Evolutionary conservation across 2,797 vertebrate species (phyloP).

Genomic region (Huso huso): DNA sequence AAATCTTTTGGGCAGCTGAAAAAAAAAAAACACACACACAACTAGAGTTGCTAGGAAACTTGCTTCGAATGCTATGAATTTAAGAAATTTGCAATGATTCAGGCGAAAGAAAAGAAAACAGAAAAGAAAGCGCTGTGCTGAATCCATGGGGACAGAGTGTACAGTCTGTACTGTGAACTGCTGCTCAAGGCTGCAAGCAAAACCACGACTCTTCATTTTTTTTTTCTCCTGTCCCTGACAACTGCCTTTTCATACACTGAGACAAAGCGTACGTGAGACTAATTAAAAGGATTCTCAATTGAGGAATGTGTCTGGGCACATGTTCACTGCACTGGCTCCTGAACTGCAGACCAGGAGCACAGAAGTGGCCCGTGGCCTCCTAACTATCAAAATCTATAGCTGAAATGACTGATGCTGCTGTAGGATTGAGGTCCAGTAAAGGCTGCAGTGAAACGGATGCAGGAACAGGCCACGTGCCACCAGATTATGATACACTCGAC

Average conservation of each 20-base stretch:
- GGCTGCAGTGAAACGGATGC: no score
- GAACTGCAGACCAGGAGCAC: no score
- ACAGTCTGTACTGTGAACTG: constrained; percentile 1
- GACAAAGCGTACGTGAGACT: no score
- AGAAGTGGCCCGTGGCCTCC: no score
- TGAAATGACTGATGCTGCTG: no score
- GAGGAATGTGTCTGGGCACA: no score
- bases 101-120: not conserved
- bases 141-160: not conserved
- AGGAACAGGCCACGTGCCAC: no score
- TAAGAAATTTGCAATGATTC: constrained; percentile 2
- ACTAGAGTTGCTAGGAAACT: not conserved
- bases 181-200: not conserved
- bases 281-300: no score
- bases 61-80: not conserved
- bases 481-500: no score
- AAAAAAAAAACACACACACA: not conserved
- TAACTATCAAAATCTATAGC: no score
- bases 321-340: no score
- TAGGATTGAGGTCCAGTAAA: no score
- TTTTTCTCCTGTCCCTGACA: constrained; percentile 6
- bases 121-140: not conserved
- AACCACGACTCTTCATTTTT: not conserved
- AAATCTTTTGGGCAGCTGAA: not conserved
- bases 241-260: not conserved